Evolutionary conservation across 1,140 invertebrate species (phyloP).

Genomic region (Drosophila triauraria): DNA sequence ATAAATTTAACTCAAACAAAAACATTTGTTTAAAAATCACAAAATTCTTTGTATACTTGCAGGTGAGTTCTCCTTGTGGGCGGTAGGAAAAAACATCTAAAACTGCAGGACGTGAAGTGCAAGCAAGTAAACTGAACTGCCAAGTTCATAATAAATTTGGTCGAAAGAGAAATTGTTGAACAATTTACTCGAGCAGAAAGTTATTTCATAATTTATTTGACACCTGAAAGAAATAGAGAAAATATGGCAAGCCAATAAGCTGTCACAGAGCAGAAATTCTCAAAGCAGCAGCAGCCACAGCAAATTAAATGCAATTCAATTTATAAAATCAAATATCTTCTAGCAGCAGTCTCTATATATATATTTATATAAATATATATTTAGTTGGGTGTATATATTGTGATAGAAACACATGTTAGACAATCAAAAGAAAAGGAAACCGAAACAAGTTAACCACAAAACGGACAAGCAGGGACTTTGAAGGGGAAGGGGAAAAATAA

Average conservation of each 20-base stretch:
- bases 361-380: background rate
- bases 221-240: conserved; percentile 30
- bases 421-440: conserved; percentile 57
- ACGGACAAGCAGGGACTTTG: conserved; percentile 34
- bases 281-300: conserved; percentile 42
- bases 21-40: conserved; percentile 17
- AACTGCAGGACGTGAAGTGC: background rate
- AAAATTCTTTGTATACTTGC: conserved; percentile 4
- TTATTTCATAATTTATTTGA: conserved; percentile 44
- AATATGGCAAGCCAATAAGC: conserved; percentile 47
- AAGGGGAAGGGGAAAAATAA: conserved; percentile 4
- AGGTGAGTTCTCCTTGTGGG: conserved; percentile 12
- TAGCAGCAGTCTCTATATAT: conserved; percentile 6
- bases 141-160: conserved; percentile 16
- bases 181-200: conserved; percentile 31
- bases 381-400: conserved; percentile 25
- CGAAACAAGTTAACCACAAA: conserved; percentile 75
- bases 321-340: conserved; percentile 52
- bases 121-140: conserved; percentile 29
- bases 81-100: background rate
- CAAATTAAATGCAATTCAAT: conserved; percentile 77
- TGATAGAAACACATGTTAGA: conserved; percentile 64
- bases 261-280: conserved; percentile 21
- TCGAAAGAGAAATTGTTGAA: conserved; percentile 4
- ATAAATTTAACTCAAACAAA: conserved; percentile 28